These are phyloP conservation scores for Drosophila trichaetosa DNA, from an alignment of 2,888 invertebrate species.

Conservation along the genomic window DNA sequence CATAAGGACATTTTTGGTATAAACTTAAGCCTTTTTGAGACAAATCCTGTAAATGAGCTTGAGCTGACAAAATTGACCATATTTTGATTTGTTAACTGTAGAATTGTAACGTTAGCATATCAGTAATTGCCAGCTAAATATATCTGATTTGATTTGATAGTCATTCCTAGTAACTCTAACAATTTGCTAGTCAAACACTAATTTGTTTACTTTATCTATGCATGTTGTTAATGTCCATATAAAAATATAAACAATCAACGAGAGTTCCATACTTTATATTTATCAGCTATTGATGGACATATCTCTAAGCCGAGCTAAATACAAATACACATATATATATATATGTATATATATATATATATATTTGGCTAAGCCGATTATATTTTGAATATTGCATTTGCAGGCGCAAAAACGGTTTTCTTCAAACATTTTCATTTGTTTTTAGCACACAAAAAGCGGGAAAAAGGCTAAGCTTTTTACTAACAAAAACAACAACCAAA, in stretches of 20 bases:
- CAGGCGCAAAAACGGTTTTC: not conserved
- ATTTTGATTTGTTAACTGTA: not conserved
- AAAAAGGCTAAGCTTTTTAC: not conserved
- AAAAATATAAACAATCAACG: not conserved
- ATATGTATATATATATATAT: not conserved
- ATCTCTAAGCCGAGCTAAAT: not conserved
- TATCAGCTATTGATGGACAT: not conserved
- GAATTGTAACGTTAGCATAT: too few species aligned
- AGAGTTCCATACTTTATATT: not conserved
- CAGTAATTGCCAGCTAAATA: not conserved
- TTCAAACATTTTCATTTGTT: not conserved
- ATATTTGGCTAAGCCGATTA: not conserved
- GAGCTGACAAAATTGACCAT: not conserved
- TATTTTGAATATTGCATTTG: not conserved
- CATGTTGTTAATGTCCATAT: not conserved
- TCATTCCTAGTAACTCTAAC: not conserved
- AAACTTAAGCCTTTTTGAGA: not conserved
- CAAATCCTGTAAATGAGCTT: not conserved
- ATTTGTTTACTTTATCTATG: not conserved
- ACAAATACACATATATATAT: not conserved
- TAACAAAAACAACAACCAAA: not conserved
- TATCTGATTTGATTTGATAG: too few species aligned
- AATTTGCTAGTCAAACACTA: too few species aligned
- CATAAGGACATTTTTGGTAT: not conserved
- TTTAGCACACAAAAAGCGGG: constrained; percentile 1